Conservation (phyloP, 1,140 invertebrate genomes). For the Musca vetustissima region DNA sequence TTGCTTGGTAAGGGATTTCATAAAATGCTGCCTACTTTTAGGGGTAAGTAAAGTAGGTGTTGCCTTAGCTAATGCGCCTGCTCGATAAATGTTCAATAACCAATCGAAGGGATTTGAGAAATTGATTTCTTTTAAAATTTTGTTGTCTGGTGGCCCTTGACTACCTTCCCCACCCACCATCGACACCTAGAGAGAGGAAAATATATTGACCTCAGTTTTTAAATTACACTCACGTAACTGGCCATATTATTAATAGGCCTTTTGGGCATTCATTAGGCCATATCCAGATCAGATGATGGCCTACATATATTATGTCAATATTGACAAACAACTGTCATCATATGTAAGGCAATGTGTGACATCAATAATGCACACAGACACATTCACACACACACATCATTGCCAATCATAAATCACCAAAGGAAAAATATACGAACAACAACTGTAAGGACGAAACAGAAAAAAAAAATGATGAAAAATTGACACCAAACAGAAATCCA, state of each 20-base stretch:
- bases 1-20: not conserved
- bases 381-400: too few species aligned
- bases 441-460: too few species aligned
- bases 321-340: constrained; percentile 24
- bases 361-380: not conserved
- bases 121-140: too few species aligned
- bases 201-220: too few species aligned
- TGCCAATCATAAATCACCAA: too few species aligned
- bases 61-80: not conserved
- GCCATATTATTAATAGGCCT: constrained; percentile 4
- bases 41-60: not conserved
- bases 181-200: too few species aligned
- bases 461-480: constrained; percentile 12
- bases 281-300: not conserved
- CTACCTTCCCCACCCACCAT: too few species aligned
- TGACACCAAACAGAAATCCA: not conserved
- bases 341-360: constrained; percentile 1
- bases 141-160: too few species aligned
- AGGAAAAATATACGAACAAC: not conserved
- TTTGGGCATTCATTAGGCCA: constrained; percentile 13
- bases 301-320: constrained; percentile 12
- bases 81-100: constrained; percentile 20
- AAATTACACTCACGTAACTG: constrained; percentile 1
- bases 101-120: not conserved
- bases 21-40: not conserved